Evolutionary conservation across 2,888 invertebrate species (phyloP), one percentile per base, ranked within the genome.

Genomic region (Athetis lepigone): DNA sequence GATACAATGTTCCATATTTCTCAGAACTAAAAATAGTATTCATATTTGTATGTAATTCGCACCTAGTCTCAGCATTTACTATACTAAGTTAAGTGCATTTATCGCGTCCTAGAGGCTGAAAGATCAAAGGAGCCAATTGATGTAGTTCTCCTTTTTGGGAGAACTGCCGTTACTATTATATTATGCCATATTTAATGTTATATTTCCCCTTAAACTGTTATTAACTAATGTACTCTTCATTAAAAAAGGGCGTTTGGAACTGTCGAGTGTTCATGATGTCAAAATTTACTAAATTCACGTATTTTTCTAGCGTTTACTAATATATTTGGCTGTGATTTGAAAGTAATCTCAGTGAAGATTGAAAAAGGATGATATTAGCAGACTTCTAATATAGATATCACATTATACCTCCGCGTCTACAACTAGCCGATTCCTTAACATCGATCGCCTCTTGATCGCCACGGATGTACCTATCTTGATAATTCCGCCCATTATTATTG

Each of bases 301-400:
- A 87, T 89, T 88, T 91, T 88, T 87, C 84, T 88, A 90, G 82
- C 76, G 88, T 88, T 86, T 89, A 82, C 81, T 83, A 57, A 64
- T 57, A 33, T 82, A 78, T 85, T 88, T 88, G 92, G 92, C 93
- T 93, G 93, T 93, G 93, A 93, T 87, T 88, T 81, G 85, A 72
- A 84, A 80, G 85, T 89, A 85, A 84, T 86, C 79, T 85, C 85
- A 76, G 78, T 64, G 76, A 13, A 71, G 73, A 65, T 71, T 64
- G 67, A 40, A 67, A 65, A 49, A n/a, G n/a, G 55, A 60, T 54
- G 64, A 49, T 57, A 61, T 77, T 80, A 55, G 65, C 52, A 23
- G 43, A 58, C 16, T 61, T 64, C 43, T 63, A 42, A 25, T 21
- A 42, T 45, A 40, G 7, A 43, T 29, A 19, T 45, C 49, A 19